Base-by-base conservation (phyloP, 2,797 vertebrate species). In the Aldrovandia affinis region DNA sequence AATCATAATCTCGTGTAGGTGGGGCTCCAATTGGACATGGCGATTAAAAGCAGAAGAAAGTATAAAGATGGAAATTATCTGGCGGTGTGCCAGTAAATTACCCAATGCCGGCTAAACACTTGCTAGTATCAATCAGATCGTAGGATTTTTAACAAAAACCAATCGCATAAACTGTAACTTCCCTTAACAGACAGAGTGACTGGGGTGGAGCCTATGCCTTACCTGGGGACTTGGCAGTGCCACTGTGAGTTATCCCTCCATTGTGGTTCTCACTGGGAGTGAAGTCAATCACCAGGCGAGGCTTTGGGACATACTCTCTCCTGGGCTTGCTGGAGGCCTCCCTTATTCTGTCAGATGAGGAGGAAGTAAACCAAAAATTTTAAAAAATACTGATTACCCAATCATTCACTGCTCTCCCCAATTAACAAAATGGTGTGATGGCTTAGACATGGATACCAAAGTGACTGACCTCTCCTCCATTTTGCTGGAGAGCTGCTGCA, bases 211-310 rank as follows among this genome's bases (percentile, higher is more conserved):
- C 39, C 73, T 39, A 28, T 33, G n/a, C 54, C 77, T 30, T 65
- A 99, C 98, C 97, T 95, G 97, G 92, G 57, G 97, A 98, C 86
- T 97, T 97, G 78, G 98, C 96, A 3, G 96, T 96, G 18, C 96
- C 96, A 0, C 96, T 95, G 89, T 96, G 96, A 73, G 95, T 94
- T 82, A 98, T 95, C 70, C 97, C 97, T 85, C 98, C 98, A 33
- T 99, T 99, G 92, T 97, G 97, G 87, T 95, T 97, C 86, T 99
- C 98, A 83, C 92, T 96, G 90, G 95, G 89, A 50, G 93, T 90
- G 89, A 98, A 95, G 83, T 99, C 98, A 92, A 99, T 92, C 85
- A 96, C 97, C 86, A 97, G 96, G 0, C 98, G 97, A 0, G 98
- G 97, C 90, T 99, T 99, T 1, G 98, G 96, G 54, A 93, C 39